Conservation (phyloP, 2,797 vertebrate genomes). For the Poeciliopsis gracilis region DNA sequence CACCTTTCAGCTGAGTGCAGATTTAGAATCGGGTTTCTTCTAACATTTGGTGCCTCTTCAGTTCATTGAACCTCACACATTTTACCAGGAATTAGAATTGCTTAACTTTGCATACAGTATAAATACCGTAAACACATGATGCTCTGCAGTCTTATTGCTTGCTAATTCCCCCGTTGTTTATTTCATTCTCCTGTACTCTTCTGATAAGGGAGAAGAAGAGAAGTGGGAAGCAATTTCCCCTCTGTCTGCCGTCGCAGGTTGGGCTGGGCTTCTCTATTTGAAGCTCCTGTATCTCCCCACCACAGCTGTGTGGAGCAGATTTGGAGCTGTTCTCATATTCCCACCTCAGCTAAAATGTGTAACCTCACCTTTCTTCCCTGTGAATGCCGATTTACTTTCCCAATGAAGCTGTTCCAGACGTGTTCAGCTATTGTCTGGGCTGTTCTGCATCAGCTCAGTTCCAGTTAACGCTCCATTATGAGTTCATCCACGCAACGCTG, state of each 20-base stretch:
- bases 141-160: constrained; percentile 59
- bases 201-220: constrained; percentile 74
- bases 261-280: constrained; percentile 62
- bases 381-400: constrained; percentile 57
- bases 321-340: constrained; percentile 53
- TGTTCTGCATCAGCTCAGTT: constrained; percentile 61
- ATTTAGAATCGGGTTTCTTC: constrained; percentile 11
- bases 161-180: constrained; percentile 63
- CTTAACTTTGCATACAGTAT: background rate
- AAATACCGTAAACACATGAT: constrained; percentile 48
- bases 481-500: constrained; percentile 37
- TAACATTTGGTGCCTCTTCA: background rate
- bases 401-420: constrained; percentile 61
- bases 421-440: constrained; percentile 64
- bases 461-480: constrained; percentile 56
- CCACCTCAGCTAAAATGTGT: constrained; percentile 51
- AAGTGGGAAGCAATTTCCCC: constrained; percentile 24
- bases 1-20: constrained; percentile 9
- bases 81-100: constrained; percentile 16
- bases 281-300: constrained; percentile 74
- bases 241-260: constrained; percentile 39
- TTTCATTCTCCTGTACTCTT: constrained; percentile 61
- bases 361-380: constrained; percentile 34
- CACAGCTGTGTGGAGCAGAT: constrained; percentile 64
- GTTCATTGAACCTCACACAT: background rate